phyloP scores from a whole-genome alignment of 1,140 invertebrate species.

The Drosophila pruinosa region DNA sequence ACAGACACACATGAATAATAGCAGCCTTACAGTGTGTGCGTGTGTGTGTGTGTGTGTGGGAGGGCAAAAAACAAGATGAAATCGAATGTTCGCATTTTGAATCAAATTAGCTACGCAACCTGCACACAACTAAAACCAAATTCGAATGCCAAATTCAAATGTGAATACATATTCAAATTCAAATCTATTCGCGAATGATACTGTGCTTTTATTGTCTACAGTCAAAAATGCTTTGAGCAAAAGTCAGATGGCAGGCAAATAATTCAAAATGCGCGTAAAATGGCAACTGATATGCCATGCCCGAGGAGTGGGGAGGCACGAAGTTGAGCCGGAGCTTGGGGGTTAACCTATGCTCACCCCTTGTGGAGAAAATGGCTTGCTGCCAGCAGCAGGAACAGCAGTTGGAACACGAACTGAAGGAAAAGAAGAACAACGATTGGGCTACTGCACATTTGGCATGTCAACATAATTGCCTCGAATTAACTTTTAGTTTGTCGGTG shows the following conservation, averaged over 20 bases:
- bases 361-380: constrained; percentile 20
- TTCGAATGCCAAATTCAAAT: neutral
- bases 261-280: constrained; percentile 28
- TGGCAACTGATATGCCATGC: constrained; percentile 7
- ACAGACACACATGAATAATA: constrained; percentile 21
- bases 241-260: constrained; percentile 27
- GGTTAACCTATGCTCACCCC: neutral
- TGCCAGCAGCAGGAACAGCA: constrained; percentile 31
- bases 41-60: neutral
- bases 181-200: constrained; percentile 17
- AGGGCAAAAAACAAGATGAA: constrained; percentile 30
- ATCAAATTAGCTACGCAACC: constrained; percentile 53
- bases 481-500: constrained; percentile 68
- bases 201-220: neutral
- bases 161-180: constrained; percentile 8
- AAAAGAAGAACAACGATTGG: neutral
- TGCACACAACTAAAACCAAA: neutral
- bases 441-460: constrained; percentile 67
- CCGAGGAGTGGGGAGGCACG: neutral
- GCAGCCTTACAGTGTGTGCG: neutral
- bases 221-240: constrained; percentile 29
- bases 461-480: constrained; percentile 79
- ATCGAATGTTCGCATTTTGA: constrained; percentile 45
- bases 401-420: neutral
- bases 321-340: neutral